Conservation (phyloP, 2,113 vertebrate genomes). For the Notarius quadriscutis region DNA sequence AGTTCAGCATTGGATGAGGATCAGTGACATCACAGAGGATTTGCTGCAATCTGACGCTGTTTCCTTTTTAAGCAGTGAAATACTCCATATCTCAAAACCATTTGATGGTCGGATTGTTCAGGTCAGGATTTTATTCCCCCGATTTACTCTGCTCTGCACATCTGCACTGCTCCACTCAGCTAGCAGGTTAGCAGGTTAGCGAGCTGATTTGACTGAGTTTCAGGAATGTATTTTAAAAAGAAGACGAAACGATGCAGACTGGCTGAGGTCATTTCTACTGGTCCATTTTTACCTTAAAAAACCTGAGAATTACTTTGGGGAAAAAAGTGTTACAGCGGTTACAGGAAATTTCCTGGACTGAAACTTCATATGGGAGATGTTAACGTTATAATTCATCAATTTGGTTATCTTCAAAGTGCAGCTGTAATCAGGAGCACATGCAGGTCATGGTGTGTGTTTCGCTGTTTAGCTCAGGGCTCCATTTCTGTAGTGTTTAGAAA, state of each 20-base stretch:
- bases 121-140: slow-evolving; percentile 1
- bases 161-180: neutral
- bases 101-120: slow-evolving; percentile 28
- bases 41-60: slow-evolving; percentile 9
- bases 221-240: neutral
- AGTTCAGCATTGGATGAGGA: slow-evolving; percentile 6
- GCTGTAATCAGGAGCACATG: slow-evolving; percentile 34
- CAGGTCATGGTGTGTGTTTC: slow-evolving; percentile 25
- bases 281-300: slow-evolving; percentile 24
- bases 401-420: slow-evolving; percentile 27
- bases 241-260: neutral
- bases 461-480: slow-evolving; percentile 20
- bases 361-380: slow-evolving; percentile 20
- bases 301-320: neutral
- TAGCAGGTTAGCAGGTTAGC: slow-evolving; percentile 2
- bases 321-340: slow-evolving; percentile 15
- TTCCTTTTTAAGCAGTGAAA: slow-evolving; percentile 7
- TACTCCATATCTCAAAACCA: neutral
- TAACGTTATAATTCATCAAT: slow-evolving; percentile 27
- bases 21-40: slow-evolving; percentile 3
- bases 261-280: neutral
- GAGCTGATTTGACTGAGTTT: slow-evolving; percentile 12
- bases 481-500: slow-evolving; percentile 29
- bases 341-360: slow-evolving; percentile 33
- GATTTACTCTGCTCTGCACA: neutral